Evolutionary conservation across 2,888 invertebrate genomes (phyloP).

Genomic region (Lycocerus yunnanus): DNA sequence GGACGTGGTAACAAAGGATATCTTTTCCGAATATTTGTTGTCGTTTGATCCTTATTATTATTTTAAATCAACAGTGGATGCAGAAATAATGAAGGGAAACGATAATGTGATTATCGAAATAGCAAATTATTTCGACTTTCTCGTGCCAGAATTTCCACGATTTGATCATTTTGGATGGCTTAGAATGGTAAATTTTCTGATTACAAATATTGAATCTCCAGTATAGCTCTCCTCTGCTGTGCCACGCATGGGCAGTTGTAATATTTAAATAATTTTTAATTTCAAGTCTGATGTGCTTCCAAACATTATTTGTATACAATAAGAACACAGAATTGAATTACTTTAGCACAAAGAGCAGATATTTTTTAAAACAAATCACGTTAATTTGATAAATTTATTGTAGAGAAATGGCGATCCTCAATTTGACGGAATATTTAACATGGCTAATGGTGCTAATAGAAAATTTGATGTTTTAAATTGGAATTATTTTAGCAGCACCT

Average conservation of each 20-base stretch:
- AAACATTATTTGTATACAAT: no score
- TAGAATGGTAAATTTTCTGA: slow-evolving; percentile 61
- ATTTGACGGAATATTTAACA: slow-evolving; percentile 76
- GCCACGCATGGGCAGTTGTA: no score
- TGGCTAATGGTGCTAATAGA: slow-evolving; percentile 70
- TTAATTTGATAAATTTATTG: no score
- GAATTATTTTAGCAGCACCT: slow-evolving; percentile 68
- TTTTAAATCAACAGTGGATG: slow-evolving; percentile 66
- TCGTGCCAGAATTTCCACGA: slow-evolving; percentile 56
- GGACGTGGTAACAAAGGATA: slow-evolving; percentile 59
- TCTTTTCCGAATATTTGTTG: not conserved
- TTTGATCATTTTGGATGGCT: slow-evolving; percentile 88
- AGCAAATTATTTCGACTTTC: slow-evolving; percentile 63
- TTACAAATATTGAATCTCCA: no score
- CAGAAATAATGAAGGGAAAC: slow-evolving; percentile 82
- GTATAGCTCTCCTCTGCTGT: no score
- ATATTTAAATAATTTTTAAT: no score
- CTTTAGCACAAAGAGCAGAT: no score
- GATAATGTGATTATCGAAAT: slow-evolving; percentile 72
- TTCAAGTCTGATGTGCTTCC: no score
- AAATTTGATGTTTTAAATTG: slow-evolving; percentile 76
- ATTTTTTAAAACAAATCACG: no score
- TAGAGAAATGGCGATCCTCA: slow-evolving; percentile 77
- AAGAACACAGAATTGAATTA: no score
- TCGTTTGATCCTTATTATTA: slow-evolving; percentile 61